phyloP scores from a whole-genome alignment of 2,888 invertebrate genomes.

The Bedellia somnulentella region DNA sequence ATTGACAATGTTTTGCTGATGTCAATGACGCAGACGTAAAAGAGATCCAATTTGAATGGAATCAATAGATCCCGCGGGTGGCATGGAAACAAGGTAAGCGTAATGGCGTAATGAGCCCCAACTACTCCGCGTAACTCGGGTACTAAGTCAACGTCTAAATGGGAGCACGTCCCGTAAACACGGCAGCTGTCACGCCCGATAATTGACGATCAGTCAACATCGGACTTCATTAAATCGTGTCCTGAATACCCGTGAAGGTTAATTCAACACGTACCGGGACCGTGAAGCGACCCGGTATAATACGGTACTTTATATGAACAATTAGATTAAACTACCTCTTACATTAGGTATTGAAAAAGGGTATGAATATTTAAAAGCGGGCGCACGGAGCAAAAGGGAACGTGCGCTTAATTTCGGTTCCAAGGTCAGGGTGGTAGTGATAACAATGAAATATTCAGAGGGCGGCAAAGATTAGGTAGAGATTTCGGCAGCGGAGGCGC shows the following conservation, averaged over 20 bases:
- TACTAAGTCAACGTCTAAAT: slow-evolving; percentile 49
- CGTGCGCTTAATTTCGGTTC: too few species aligned
- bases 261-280: slow-evolving; percentile 24
- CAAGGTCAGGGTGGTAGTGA: too few species aligned
- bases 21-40: too few species aligned
- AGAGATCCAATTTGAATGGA: too few species aligned
- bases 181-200: slow-evolving; percentile 45
- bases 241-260: slow-evolving; percentile 49
- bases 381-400: too few species aligned
- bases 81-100: slow-evolving; percentile 1
- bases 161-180: slow-evolving; percentile 53
- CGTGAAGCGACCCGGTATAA: too few species aligned
- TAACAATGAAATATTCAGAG: slow-evolving; percentile 31
- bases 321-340: slow-evolving; percentile 1
- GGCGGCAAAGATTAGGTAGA: slow-evolving; percentile 15
- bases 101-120: neutral
- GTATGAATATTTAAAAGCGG: too few species aligned
- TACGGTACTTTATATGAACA: too few species aligned
- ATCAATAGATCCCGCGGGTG: too few species aligned
- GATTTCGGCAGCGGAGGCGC: slow-evolving; percentile 10
- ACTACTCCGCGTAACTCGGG: too few species aligned
- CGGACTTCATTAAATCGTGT: slow-evolving; percentile 52
- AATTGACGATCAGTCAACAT: slow-evolving; percentile 55
- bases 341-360: too few species aligned
- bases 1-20: too few species aligned